Conservation (phyloP, 2,797 vertebrate species). For the Prionace glauca region DNA sequence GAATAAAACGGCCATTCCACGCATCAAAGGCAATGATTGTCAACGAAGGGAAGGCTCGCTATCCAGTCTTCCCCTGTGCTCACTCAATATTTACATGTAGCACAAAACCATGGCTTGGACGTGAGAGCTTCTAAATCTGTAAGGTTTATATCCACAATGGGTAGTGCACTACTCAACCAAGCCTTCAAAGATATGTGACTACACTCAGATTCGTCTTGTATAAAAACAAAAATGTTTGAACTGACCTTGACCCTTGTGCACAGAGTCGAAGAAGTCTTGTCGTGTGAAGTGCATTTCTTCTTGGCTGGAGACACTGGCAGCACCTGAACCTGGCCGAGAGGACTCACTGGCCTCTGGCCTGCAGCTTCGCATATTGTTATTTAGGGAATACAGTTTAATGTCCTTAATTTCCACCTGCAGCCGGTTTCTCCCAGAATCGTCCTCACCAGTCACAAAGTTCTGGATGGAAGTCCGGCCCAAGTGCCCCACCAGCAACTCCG, state of each 20-base stretch:
- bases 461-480: constrained; percentile 88
- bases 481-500: constrained; percentile 86
- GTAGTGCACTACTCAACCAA: background rate
- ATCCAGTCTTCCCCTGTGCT: background rate
- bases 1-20: background rate
- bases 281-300: constrained; percentile 85
- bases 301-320: constrained; percentile 54
- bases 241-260: constrained; percentile 83
- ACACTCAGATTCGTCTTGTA: background rate
- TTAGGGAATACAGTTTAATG: constrained; percentile 89
- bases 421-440: constrained; percentile 68
- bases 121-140: background rate
- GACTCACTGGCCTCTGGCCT: constrained; percentile 44
- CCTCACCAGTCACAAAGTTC: constrained; percentile 78
- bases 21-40: background rate
- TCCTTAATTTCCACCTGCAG: constrained; percentile 89
- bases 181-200: background rate
- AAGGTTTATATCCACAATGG: background rate
- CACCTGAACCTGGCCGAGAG: constrained; percentile 44
- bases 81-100: background rate
- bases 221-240: constrained; percentile 6
- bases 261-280: constrained; percentile 87
- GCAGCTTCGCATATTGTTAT: constrained; percentile 62
- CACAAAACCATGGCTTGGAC: background rate
- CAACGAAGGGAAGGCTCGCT: background rate